These are phyloP conservation scores for Zaprionus vittiger DNA, from an alignment of 1,140 invertebrate species.

Conservation along the genomic window DNA sequence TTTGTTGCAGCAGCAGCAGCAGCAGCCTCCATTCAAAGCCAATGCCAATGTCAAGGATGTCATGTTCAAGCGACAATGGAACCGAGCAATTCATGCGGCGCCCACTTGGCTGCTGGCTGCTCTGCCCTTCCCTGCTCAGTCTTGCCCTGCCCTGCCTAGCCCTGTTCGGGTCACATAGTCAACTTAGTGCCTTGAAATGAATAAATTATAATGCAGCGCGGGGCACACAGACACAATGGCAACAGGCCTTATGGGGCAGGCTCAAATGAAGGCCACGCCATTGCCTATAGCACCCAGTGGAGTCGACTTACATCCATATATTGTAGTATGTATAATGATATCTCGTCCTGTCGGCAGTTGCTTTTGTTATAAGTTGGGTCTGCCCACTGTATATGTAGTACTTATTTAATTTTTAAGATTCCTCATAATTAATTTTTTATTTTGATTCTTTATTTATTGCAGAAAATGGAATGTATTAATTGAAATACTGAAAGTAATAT, in stretches of 20 bases:
- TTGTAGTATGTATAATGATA: background rate
- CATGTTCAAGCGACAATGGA: constrained; percentile 59
- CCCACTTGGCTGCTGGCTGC: constrained; percentile 50
- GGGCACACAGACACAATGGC: constrained; percentile 22
- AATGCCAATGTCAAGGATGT: constrained; percentile 73
- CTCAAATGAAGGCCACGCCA: constrained; percentile 11
- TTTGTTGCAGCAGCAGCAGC: background rate
- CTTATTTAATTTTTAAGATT: background rate
- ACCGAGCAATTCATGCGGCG: constrained; percentile 44
- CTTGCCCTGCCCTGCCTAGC: constrained; percentile 33
- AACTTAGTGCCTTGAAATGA: constrained; percentile 42
- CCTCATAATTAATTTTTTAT: background rate
- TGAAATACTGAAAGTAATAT: too few relatives aligned
- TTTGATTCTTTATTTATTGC: background rate
- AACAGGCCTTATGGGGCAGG: constrained; percentile 10
- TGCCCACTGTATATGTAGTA: too few relatives aligned
- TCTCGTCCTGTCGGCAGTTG: too few relatives aligned
- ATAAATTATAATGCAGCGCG: constrained; percentile 58
- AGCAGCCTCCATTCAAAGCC: constrained; percentile 52
- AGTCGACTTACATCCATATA: background rate
- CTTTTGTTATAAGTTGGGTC: too few relatives aligned
- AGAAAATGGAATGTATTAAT: too few relatives aligned
- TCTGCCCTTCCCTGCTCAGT: background rate
- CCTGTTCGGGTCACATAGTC: background rate
- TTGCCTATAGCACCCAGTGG: background rate